Base-by-base conservation (phyloP, 1,140 invertebrate genomes). In the Papilio machaon region DNA sequence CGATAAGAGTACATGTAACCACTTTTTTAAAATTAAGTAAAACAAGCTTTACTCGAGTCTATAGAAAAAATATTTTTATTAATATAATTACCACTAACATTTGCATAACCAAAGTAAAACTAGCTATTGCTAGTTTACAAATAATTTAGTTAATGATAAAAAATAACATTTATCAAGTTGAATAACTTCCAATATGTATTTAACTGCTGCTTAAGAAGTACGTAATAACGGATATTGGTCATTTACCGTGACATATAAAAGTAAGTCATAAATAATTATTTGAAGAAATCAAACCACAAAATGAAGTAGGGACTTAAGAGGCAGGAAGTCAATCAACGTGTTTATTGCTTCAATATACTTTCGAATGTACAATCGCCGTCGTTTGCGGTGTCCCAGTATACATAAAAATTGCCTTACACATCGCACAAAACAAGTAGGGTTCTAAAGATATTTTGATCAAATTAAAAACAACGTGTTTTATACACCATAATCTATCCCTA, bases 271-370 rank as follows among this genome's bases (percentile, higher is more conserved):
- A 82, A 85, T 82, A 82, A 83, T 83, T 82, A 80, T 81, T 83
- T 81, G 81, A 83, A 84, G 67, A 84, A 82, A 83, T 82, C 82
- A 84, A 83, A 82, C 82, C 80, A 85, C 85, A 85, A 80, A 85
- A 82, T 85, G 70, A 77, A 85, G 81, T 83, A 80, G 80, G 84
- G 60, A 30, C 35, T 67, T 70, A 70, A 82, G 81, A 85, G 77
- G 83, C 88, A 86, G 86, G 88, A 89, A 89, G 86, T 89, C 82
- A 82, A 85, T 85, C 85, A 87, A 87, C 84, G 82, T 81, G 73
- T 89, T 89, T 89, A 85, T 86, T 85, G 82, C 73, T 70, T 79
- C 49, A 80, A 75, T 82, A 82, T 84, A 84, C 83, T 89, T 86
- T 87, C 85, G 82, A 85, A 82, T 80, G 67, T 70, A 88, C 64